Evolutionary conservation across 2,888 invertebrate genomes (phyloP).

Genomic region (Cordilura impudica): DNA sequence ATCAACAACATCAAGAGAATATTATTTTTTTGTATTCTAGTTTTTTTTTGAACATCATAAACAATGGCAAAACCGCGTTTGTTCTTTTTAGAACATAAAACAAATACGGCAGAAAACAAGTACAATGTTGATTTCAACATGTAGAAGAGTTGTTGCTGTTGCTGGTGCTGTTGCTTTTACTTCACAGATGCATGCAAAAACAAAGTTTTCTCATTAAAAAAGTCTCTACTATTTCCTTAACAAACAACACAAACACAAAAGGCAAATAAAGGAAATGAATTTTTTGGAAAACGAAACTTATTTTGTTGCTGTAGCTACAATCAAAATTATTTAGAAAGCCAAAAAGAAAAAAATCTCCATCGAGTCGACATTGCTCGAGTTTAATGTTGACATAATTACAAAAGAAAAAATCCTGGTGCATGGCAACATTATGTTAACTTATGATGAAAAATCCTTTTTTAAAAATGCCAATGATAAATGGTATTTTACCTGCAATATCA

Average conservation of each 20-base stretch:
- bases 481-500: not conserved
- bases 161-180: constrained; percentile 19
- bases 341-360: not conserved
- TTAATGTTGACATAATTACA: constrained; percentile 1
- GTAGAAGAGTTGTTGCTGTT: constrained; percentile 9
- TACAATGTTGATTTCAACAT: constrained; percentile 30
- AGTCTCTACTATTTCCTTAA: constrained; percentile 55
- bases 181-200: constrained; percentile 36
- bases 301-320: not conserved
- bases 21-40: not conserved
- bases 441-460: not conserved
- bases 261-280: constrained; percentile 50
- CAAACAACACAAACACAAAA: constrained; percentile 47
- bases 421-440: not conserved
- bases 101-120: not conserved
- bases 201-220: constrained; percentile 60
- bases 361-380: not conserved
- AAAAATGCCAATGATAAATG: constrained; percentile 2
- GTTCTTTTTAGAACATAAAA: constrained; percentile 16
- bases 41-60: constrained; percentile 13
- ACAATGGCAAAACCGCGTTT: constrained; percentile 45
- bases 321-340: not conserved
- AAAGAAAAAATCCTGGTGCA: not conserved
- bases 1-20: constrained; percentile 35
- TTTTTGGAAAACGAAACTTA: constrained; percentile 51